Percentiles rank a stretch among this genome's conserved stretches.
Conservation (phyloP, 2,888 invertebrate species). For the Leistus spinibarbis region DNA sequence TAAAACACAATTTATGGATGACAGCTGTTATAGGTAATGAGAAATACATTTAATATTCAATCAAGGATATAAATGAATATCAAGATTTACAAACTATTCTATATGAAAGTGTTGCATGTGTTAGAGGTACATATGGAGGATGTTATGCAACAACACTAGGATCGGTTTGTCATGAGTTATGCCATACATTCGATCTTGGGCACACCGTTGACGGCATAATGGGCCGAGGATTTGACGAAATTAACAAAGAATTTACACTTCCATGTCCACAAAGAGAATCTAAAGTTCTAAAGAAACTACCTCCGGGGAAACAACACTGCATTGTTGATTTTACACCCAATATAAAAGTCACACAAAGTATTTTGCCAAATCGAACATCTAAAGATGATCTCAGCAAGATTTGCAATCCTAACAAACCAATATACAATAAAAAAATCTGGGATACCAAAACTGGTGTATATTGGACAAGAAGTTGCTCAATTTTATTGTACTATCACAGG, state of each 20-base stretch:
- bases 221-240: conserved; percentile 88
- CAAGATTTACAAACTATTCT: neutral
- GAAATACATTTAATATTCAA: too few relatives aligned
- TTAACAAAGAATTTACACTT: conserved; percentile 75
- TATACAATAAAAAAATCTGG: conserved; percentile 9
- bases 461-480: conserved; percentile 69
- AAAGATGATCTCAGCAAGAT: conserved; percentile 18
- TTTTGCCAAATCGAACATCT: conserved; percentile 18
- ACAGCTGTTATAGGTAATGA: conserved; percentile 79
- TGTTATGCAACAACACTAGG: conserved; percentile 92
- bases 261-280: conserved; percentile 46
- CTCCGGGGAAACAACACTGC: conserved; percentile 22
- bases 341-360: conserved; percentile 23
- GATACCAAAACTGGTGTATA: conserved; percentile 62
- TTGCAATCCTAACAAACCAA: conserved; percentile 2
- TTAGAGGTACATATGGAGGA: conserved; percentile 79
- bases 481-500: conserved; percentile 69
- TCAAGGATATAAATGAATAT: too few relatives aligned
- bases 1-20: conserved; percentile 79
- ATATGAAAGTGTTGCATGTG: conserved; percentile 40
- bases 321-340: conserved; percentile 29
- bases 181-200: conserved; percentile 92
- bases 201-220: conserved; percentile 91
- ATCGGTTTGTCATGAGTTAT: conserved; percentile 90
- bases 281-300: conserved; percentile 44